Evolutionary conservation across 2,888 invertebrate genomes (phyloP).

Genomic region (Stramonita haemastoma): DNA sequence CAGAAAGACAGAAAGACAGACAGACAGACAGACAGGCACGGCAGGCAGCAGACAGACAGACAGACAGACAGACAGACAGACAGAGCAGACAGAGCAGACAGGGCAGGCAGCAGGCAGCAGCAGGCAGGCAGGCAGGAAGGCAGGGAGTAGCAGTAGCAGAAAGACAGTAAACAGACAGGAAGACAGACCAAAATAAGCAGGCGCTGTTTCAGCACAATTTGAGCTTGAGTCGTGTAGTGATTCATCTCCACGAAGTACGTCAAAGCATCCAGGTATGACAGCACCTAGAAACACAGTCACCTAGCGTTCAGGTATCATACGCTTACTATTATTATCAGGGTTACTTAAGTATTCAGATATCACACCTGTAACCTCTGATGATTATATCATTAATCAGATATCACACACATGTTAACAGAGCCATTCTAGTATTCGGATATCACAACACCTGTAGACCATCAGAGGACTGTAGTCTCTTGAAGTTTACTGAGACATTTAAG

Average conservation of each 20-base stretch:
- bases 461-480: too few relatives aligned
- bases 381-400: too few relatives aligned
- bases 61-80: not conserved
- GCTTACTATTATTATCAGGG: not conserved
- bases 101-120: too few relatives aligned
- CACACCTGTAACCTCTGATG: not conserved
- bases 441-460: too few relatives aligned
- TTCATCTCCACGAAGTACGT: constrained; percentile 49
- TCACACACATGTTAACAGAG: too few relatives aligned
- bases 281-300: constrained; percentile 34
- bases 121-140: not conserved
- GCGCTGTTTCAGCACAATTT: constrained; percentile 40
- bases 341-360: too few relatives aligned
- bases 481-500: too few relatives aligned
- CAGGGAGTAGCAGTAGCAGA: too few relatives aligned
- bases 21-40: not conserved
- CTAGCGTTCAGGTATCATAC: not conserved
- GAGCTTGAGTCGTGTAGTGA: constrained; percentile 28
- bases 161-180: not conserved
- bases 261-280: constrained; percentile 46
- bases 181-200: constrained; percentile 40
- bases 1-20: not conserved
- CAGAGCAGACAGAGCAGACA: not conserved
- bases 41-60: not conserved
- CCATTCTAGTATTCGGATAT: not conserved